These are phyloP conservation scores for Pyrgilauda ruficollis DNA, from an alignment of 2,113 vertebrate species.

Conservation along the genomic window DNA sequence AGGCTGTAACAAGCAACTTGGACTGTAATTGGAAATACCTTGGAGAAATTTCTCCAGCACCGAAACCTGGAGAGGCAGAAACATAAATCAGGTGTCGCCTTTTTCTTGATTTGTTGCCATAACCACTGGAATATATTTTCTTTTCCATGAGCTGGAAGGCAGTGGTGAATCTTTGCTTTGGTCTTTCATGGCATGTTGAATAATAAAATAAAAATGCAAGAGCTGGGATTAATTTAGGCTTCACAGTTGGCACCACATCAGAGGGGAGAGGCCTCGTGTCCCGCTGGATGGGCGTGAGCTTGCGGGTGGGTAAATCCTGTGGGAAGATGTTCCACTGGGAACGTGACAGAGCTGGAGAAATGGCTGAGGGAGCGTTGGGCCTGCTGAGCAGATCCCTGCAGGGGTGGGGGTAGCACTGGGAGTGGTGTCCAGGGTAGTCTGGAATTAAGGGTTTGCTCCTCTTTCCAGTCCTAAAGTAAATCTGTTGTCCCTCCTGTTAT, in stretches of 20 bases:
- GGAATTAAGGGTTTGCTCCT: neutral
- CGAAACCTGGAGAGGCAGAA: neutral
- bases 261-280: neutral
- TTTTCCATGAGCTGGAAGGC: neutral
- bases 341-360: neutral
- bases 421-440: rapidly evolving
- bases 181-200: neutral
- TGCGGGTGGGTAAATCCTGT: neutral
- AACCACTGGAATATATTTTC: neutral
- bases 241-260: neutral
- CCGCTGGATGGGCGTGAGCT: neutral
- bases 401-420: neutral
- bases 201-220: neutral
- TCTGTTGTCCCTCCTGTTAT: neutral
- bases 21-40: neutral
- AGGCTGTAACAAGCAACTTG: neutral
- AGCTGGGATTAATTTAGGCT: neutral
- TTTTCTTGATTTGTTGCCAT: neutral
- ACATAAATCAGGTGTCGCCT: neutral
- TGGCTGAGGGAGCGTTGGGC: rapidly evolving
- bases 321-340: neutral
- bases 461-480: neutral
- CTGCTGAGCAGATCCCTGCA: neutral
- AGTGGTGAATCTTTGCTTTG: neutral
- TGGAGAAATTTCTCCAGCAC: neutral